Base-by-base conservation (phyloP, 2,797 vertebrate genomes). In the Agapornis canus region DNA sequence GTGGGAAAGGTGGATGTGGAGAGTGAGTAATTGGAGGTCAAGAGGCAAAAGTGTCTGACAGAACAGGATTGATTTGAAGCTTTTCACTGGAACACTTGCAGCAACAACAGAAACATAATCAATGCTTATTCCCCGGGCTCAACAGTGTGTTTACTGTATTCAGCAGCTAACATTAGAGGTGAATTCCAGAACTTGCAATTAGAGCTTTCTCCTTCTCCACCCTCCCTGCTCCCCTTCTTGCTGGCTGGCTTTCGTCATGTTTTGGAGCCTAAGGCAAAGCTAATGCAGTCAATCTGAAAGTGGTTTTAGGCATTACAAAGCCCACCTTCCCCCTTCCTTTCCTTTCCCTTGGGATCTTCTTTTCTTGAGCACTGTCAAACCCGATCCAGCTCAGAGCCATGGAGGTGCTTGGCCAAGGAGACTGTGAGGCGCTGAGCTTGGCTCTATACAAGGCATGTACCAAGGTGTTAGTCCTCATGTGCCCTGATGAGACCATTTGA, bases 181-280 rank as follows among this genome's bases (percentile, higher is more conserved):
- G 93, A 96, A 95, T 97, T 97, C 96, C 96, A 96, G 93, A 93
- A 92, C 94, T 73, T 79, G 94, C 84, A 95, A 95, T 96, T 95
- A 95, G 90, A 82, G 51, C 95, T 95, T 94, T 94, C 84, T 77
- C 76, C 78, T 91, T 85, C 77, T 57, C 25, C 48, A n/a, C 20
- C 27, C 32, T 79, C 78, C 49, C 45, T 15, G 5, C 45, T 61
- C 61, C 54, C 76, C 45, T 35, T 70, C 52, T 90, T 27, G 10
- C 83, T 56, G 56, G 68, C 84, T 93, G 93, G 27, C 52, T 94
- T 90, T 89, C 56, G 2, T 95, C 84, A 56, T 91, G 80, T 92
- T 95, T 93, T 71, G 81, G 90, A 96, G 96, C 97, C 95, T 82
- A 73, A 93, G 95, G 96, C 97, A 87, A 94, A 96, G 92, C 95